Conservation (phyloP, 2,797 vertebrate species). For the Falco peregrinus region DNA sequence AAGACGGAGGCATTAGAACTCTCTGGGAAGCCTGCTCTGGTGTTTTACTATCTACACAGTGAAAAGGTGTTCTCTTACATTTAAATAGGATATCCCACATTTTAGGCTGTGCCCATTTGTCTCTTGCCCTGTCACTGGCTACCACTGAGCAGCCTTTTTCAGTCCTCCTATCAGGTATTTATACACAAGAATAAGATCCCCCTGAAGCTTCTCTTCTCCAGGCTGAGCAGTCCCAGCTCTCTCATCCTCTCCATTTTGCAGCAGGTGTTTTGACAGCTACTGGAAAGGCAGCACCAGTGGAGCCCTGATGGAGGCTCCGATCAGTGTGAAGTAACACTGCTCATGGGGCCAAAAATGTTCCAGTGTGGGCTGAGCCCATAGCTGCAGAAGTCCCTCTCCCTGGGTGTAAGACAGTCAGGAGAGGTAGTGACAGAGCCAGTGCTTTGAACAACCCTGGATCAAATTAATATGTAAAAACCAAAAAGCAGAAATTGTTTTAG, state of each 20-base stretch:
- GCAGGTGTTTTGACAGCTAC: background rate
- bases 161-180: background rate
- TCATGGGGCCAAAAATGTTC: background rate
- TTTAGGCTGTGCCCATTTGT: background rate
- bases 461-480: background rate
- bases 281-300: background rate
- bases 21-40: background rate
- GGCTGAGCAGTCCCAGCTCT: background rate
- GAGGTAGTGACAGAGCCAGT: rapidly evolving
- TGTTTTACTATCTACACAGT: background rate
- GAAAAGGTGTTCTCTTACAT: background rate
- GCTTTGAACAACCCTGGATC: background rate
- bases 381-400: background rate
- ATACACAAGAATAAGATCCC: background rate
- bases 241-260: background rate
- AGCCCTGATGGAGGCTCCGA: background rate
- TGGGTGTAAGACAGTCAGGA: background rate
- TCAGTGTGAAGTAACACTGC: background rate
- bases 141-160: background rate
- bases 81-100: background rate
- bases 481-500: background rate
- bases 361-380: background rate
- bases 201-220: background rate
- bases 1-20: background rate
- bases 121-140: background rate